A percentile compares a stretch with the other conserved stretches of the same genome.
Evolutionary conservation across 2,797 vertebrate species (phyloP).

Genomic region (Alfaro cultratus): DNA sequence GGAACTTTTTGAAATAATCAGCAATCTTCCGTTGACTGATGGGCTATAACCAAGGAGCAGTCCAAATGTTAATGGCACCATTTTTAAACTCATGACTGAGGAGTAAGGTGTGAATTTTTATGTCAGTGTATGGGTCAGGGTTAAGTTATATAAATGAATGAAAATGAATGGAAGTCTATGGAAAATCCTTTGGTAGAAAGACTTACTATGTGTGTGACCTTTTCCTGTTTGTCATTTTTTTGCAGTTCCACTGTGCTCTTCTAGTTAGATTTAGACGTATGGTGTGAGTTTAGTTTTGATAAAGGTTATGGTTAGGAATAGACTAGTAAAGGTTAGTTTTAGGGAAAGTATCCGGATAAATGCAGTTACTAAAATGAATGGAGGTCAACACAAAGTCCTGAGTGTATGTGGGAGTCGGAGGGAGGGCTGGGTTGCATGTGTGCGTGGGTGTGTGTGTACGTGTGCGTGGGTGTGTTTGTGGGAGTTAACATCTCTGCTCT

Average conservation of each 20-base stretch:
- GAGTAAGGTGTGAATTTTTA: background rate
- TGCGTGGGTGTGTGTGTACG: background rate
- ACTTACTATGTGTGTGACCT: too few relatives aligned
- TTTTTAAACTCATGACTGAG: background rate
- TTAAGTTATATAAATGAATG: background rate
- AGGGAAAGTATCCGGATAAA: background rate
- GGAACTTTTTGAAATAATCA: background rate
- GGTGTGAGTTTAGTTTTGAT: too few relatives aligned
- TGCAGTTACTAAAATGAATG: background rate
- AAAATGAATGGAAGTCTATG: background rate
- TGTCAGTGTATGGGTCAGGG: background rate
- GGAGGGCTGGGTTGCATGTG: too few relatives aligned
- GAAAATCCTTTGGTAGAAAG: background rate
- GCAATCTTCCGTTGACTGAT: background rate
- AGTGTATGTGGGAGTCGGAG: background rate
- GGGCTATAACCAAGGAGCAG: background rate
- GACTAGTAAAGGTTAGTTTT: background rate
- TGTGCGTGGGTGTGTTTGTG: conserved; percentile 4
- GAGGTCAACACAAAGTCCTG: background rate
- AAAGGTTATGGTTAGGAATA: too few relatives aligned
- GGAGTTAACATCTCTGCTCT: conserved; percentile 20
- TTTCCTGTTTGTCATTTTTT: too few relatives aligned
- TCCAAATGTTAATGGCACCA: background rate
- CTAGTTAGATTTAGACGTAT: too few relatives aligned
- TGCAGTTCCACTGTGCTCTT: too few relatives aligned